phyloP scores from a whole-genome alignment of 35 echinoderm and acorn worm species.

The Lytechinus variegatus region DNA sequence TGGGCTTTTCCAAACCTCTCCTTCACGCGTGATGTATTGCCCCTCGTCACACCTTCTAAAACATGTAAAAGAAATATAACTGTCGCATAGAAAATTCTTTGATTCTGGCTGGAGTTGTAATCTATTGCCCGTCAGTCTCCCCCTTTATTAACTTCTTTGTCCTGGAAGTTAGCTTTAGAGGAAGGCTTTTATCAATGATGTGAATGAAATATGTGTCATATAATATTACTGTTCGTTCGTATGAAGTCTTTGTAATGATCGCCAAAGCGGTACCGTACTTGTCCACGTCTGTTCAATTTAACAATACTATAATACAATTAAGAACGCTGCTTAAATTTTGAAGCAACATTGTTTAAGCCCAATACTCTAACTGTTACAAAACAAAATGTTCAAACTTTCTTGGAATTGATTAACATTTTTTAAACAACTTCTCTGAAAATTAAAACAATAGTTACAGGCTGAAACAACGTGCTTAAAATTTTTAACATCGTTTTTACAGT shows the following conservation, averaged over 20 bases:
- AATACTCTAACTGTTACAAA: no score
- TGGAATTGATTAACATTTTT: no score
- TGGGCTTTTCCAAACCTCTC: background rate
- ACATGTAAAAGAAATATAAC: background rate
- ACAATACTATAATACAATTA: no score
- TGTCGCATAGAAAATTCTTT: background rate
- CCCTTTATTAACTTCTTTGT: background rate
- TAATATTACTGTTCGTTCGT: background rate
- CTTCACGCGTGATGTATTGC: background rate
- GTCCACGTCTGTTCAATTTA: background rate
- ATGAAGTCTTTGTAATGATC: background rate
- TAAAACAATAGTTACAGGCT: no score
- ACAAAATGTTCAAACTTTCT: no score
- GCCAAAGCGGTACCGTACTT: background rate
- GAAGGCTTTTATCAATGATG: background rate
- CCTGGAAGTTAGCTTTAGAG: background rate
- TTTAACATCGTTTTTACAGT: no score
- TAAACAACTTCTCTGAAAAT: no score
- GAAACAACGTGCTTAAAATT: no score
- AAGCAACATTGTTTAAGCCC: background rate
- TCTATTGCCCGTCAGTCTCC: slow-evolving; percentile 21
- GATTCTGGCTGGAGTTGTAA: background rate
- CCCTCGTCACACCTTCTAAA: background rate
- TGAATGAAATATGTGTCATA: background rate
- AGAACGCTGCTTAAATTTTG: no score